Percentiles rank a stretch among this genome's conserved stretches.
Conservation (phyloP, 2,888 invertebrate species). For the Tipula confusa region DNA sequence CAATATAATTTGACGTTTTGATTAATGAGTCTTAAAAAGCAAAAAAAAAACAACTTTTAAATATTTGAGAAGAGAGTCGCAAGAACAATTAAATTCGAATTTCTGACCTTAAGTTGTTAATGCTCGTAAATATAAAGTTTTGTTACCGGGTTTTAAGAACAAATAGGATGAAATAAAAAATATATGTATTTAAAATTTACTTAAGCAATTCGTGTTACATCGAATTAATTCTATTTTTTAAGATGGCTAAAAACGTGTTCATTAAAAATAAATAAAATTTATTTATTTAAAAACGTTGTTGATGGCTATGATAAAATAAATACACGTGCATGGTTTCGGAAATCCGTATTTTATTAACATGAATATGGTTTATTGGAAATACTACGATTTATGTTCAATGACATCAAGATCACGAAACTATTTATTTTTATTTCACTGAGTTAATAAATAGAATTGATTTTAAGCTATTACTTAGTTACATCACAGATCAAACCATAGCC, state of each 20-base stretch:
- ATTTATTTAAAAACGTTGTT: not conserved
- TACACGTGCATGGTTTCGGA: not conserved
- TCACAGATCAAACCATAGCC: too few relatives aligned
- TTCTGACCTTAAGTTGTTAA: too few relatives aligned
- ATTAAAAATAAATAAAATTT: not conserved
- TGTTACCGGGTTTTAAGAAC: not conserved
- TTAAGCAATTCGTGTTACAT: not conserved
- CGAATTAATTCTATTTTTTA: not conserved
- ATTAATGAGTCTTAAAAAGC: not conserved
- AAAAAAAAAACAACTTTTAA: not conserved
- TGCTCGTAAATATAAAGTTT: not conserved
- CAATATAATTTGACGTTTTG: not conserved
- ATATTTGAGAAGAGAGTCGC: too few relatives aligned
- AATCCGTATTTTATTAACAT: not conserved
- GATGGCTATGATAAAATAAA: not conserved
- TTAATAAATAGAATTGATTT: too few relatives aligned
- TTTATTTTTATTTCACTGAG: not conserved
- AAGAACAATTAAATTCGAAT: too few relatives aligned
- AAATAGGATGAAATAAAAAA: not conserved
- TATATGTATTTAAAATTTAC: not conserved
- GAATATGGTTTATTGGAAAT: not conserved
- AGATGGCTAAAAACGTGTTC: not conserved
- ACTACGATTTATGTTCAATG: not conserved
- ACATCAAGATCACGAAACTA: not conserved
- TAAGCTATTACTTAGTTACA: too few relatives aligned